Percentiles rank a stretch among this genome's conserved stretches.
phyloP scores from a whole-genome alignment of 1,140 invertebrate species.

The Euwallacea fornicatus region DNA sequence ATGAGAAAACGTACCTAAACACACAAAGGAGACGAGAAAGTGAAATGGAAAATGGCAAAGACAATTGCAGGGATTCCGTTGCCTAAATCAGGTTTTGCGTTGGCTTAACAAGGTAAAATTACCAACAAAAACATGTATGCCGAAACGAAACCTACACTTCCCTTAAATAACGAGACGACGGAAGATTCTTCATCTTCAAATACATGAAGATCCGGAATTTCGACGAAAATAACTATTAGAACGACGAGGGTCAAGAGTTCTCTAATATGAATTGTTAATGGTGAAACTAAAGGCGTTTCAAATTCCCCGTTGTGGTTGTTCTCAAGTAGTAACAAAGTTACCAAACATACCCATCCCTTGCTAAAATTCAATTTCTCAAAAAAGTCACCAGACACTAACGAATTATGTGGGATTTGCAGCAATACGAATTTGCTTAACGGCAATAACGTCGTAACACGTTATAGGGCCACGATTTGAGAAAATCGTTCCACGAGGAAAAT shows the following conservation, averaged over 20 bases:
- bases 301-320: not conserved
- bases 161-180: no score
- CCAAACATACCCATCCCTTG: not conserved
- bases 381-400: not conserved
- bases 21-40: not conserved
- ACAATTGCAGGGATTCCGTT: not conserved
- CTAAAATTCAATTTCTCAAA: not conserved
- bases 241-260: no score
- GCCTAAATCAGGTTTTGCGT: not conserved
- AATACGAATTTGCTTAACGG: not conserved
- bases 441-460: not conserved
- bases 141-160: no score
- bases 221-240: no score
- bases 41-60: not conserved
- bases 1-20: not conserved
- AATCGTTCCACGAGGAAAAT: constrained; percentile 16
- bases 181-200: no score
- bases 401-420: not conserved
- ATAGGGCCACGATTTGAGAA: constrained; percentile 5
- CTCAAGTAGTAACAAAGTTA: not conserved
- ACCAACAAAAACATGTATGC: no score
- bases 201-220: no score
- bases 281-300: no score
- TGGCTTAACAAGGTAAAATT: no score
- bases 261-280: no score